phyloP scores from a whole-genome alignment of 1,140 invertebrate genomes.

The Pseudomyrmex dendroicus region DNA sequence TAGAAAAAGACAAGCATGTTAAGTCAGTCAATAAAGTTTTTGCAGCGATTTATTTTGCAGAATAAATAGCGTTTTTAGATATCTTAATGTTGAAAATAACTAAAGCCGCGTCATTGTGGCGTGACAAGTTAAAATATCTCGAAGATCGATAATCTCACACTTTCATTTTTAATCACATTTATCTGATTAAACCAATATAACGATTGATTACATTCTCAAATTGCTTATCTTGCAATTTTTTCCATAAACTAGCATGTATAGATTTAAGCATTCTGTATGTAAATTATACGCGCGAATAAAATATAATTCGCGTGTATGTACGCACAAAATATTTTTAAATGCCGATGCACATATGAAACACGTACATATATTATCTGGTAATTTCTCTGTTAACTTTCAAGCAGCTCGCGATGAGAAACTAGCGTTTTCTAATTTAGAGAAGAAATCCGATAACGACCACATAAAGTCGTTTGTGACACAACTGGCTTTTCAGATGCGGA shows the following conservation, averaged over 20 bases:
- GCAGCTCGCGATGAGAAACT: neutral
- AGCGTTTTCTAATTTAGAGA: slow-evolving; percentile 9
- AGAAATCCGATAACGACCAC: neutral
- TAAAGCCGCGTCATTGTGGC: neutral
- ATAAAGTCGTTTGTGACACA: neutral
- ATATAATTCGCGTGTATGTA: neutral
- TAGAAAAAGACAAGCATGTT: no score
- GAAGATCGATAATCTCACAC: neutral
- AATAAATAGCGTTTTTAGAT: neutral
- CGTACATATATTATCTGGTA: neutral
- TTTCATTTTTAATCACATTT: neutral
- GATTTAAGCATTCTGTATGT: no score
- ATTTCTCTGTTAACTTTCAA: slow-evolving; percentile 6
- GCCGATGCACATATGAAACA: no score
- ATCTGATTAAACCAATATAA: slow-evolving; percentile 18
- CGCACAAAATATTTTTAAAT: no score
- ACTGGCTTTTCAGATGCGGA: neutral
- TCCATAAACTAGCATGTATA: no score
- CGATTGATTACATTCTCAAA: neutral
- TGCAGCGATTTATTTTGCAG: neutral
- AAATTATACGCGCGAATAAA: no score
- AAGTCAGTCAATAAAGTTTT: neutral
- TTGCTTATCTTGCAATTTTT: slow-evolving; percentile 4
- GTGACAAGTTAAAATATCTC: slow-evolving; percentile 5
- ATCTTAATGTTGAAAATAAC: slow-evolving; percentile 16